Base-by-base conservation (phyloP, 1,140 invertebrate species). In the Neelides sp. region DNA sequence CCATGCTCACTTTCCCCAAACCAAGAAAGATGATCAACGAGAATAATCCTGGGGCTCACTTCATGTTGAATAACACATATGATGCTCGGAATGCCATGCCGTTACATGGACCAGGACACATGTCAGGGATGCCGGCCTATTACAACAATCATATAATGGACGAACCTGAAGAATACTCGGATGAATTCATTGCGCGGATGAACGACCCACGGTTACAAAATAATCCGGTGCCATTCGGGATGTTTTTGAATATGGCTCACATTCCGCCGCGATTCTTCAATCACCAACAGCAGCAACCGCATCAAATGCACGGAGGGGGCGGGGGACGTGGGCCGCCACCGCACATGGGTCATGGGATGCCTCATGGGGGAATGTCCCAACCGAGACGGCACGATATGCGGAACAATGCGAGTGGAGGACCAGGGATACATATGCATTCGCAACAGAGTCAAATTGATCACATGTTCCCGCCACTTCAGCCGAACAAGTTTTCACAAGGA, bases 1-100 rank as follows among this genome's bases (percentile, higher is more conserved):
- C 89, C 0, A 78, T 90, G 64, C 94, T 98, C 39, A 91, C 94
- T 65, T 95, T 99, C 65, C 86, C 90, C 7, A 98, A 97, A 68
- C 93, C 94, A 5, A 91, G 93, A 66, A 92, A 94, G 65, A 72
- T 98, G 24, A 78, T 93, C 1, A 96, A 97, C 68, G 78, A 84
- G 1, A 77, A 85, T 22, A 97, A 97, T 69, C 92, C 93, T 2
- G 94, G 92, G 1, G 88, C 87, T 1, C 88, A 95, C 63, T 97
- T 96, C 62, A 96, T 96, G 92, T 87, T 85, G 13, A 94, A 86
- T 17, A 85, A 87, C 8, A 91, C 92, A 77, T 96, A 86, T 64
- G 85, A 92, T 67, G 88, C 84, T 3, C 72, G 87, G 46, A 86
- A 91, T 67, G 87, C 85, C 1, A 74, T 96, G 65, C 83, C 12